Conservation (phyloP, 2,113 vertebrate genomes). For the Macroglossus sobrinus region DNA sequence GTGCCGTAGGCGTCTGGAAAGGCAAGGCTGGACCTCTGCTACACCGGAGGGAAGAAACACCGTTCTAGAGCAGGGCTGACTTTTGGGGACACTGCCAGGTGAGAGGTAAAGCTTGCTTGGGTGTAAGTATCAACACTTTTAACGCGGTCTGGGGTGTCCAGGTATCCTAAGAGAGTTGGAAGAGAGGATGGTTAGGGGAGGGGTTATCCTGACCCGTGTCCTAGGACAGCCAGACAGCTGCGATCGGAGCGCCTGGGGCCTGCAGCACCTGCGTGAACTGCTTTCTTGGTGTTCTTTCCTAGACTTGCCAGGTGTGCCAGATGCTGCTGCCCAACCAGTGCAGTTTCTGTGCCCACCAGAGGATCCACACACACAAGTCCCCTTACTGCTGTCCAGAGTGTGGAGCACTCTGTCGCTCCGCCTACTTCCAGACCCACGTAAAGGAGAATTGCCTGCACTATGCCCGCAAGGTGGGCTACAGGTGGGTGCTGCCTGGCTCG, state of each 20-base stretch:
- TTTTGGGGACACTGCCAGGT: background rate
- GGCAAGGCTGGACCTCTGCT: background rate
- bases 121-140: background rate
- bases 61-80: background rate
- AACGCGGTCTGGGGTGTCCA: background rate
- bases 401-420: slow-evolving; percentile 90
- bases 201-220: background rate
- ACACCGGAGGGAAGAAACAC: background rate
- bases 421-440: slow-evolving; percentile 96
- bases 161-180: background rate
- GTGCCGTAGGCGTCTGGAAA: background rate
- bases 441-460: slow-evolving; percentile 98
- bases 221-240: background rate
- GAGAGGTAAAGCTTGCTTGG: background rate
- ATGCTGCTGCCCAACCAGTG: slow-evolving; percentile 98
- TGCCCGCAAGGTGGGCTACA: slow-evolving; percentile 94
- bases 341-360: slow-evolving; percentile 93
- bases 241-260: background rate
- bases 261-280: background rate
- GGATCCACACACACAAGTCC: slow-evolving; percentile 94
- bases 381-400: slow-evolving; percentile 97
- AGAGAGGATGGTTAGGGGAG: background rate
- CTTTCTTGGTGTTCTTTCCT: slow-evolving; percentile 61
- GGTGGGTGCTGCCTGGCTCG: slow-evolving; percentile 81
- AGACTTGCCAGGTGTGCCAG: slow-evolving; percentile 94